Evolutionary conservation across 23 tunicate genomes (phyloP).

Genomic region (Pegea sp.): DNA sequence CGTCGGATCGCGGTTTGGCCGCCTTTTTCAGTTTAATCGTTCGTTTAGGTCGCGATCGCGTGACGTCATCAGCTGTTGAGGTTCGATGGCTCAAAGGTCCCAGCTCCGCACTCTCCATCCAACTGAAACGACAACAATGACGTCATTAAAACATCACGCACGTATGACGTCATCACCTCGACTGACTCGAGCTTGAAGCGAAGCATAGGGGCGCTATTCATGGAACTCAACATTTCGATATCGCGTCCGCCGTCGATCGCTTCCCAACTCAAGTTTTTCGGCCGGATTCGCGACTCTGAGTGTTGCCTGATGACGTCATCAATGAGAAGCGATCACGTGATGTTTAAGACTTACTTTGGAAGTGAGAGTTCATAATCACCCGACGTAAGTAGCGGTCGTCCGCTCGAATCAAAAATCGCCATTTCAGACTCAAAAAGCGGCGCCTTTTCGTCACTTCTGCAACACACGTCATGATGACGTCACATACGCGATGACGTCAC

Average conservation of each 20-base stretch:
- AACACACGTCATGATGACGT: too few relatives aligned
- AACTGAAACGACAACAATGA: too few relatives aligned
- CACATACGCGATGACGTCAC: constrained; percentile 3
- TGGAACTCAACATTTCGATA: constrained; percentile 54
- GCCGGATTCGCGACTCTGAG: constrained; percentile 1
- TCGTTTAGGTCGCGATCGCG: too few relatives aligned
- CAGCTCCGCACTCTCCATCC: too few relatives aligned
- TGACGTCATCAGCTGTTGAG: background rate
- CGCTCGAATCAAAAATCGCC: constrained; percentile 14
- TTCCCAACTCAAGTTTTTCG: constrained; percentile 68
- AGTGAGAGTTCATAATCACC: constrained; percentile 68
- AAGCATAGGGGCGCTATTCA: constrained; percentile 24
- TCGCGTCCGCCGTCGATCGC: constrained; percentile 72
- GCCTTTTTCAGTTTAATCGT: too few relatives aligned
- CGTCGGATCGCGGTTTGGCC: too few relatives aligned
- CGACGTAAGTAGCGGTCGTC: constrained; percentile 7
- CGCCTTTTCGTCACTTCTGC: too few relatives aligned
- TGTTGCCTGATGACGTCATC: constrained; percentile 11
- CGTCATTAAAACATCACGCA: too few relatives aligned
- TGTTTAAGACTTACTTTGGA: constrained; percentile 9
- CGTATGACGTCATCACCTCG: too few relatives aligned
- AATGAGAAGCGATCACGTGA: too few relatives aligned
- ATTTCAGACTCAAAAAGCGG: constrained; percentile 55
- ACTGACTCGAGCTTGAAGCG: constrained; percentile 18
- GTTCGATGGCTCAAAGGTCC: too few relatives aligned